These are phyloP conservation scores for Ichneumoninae sp. DNA, from an alignment of 2,888 invertebrate species.

Conservation along the genomic window DNA sequence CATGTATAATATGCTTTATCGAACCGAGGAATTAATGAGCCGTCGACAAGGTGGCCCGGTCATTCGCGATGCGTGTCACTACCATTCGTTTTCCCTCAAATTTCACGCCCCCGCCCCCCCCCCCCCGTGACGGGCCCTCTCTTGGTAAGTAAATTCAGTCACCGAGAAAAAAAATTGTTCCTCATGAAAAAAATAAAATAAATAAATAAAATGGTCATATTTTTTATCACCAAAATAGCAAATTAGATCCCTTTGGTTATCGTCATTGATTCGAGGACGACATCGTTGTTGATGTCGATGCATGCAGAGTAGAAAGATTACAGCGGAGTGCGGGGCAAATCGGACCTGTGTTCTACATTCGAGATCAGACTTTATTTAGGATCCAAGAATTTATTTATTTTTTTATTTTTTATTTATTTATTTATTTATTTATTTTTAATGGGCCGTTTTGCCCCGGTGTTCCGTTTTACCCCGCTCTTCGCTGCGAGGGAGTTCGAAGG, in stretches of 20 bases:
- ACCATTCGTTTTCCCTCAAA: constrained; percentile 29
- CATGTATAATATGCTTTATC: constrained; percentile 68
- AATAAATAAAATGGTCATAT: constrained; percentile 19
- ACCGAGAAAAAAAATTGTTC: neutral
- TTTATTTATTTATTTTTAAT: neutral
- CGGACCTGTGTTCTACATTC: too few species aligned
- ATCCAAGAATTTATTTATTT: neutral
- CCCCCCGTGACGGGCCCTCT: neutral
- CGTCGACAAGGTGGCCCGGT: constrained; percentile 68
- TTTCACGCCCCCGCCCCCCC: constrained; percentile 16
- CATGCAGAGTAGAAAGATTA: neutral
- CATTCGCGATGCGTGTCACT: constrained; percentile 30
- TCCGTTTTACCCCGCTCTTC: neutral
- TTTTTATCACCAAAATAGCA: constrained; percentile 45
- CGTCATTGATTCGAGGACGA: constrained; percentile 43
- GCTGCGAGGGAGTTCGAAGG: neutral
- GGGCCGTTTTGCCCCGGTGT: neutral
- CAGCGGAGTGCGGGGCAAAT: too few species aligned
- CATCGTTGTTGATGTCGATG: constrained; percentile 40
- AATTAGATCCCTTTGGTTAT: constrained; percentile 47
- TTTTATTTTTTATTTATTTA: too few species aligned
- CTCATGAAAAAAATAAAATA: neutral
- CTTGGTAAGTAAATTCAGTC: neutral
- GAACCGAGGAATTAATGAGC: constrained; percentile 73
- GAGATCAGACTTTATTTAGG: too few species aligned